A percentile compares a stretch with the other conserved stretches of the same genome.
phyloP scores from a whole-genome alignment of 2,888 invertebrate genomes.

The Drosophila emarginata region DNA sequence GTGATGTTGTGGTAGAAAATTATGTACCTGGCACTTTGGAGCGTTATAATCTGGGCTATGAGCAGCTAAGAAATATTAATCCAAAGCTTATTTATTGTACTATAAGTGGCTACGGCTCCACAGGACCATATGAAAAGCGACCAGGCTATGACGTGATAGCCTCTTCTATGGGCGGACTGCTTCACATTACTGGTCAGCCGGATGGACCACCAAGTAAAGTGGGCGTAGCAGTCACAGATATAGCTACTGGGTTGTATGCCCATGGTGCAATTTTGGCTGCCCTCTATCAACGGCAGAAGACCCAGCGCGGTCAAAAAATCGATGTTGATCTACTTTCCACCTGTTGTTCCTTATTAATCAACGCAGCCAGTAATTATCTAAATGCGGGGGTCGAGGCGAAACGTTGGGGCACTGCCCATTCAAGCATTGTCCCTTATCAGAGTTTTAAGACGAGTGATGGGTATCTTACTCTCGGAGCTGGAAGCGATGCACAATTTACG shows the following conservation, averaged over 20 bases:
- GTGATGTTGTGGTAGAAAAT: constrained; percentile 96
- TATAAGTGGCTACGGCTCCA: constrained; percentile 94
- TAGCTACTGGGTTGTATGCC: constrained; percentile 97
- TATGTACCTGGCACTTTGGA: constrained; percentile 95
- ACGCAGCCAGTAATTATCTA: constrained; percentile 94
- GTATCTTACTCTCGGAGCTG: constrained; percentile 93
- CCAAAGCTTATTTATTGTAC: constrained; percentile 96
- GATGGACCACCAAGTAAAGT: constrained; percentile 94
- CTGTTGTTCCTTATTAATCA: constrained; percentile 93
- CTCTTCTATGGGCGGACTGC: constrained; percentile 94
- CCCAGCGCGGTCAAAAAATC: constrained; percentile 94
- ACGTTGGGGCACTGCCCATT: constrained; percentile 96
- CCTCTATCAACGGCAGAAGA: constrained; percentile 88
- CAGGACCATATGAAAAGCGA: constrained; percentile 92
- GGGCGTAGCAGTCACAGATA: constrained; percentile 96
- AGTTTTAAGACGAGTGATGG: constrained; percentile 92
- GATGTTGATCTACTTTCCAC: constrained; percentile 97
- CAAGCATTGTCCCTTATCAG: constrained; percentile 97
- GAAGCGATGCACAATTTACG: constrained; percentile 91
- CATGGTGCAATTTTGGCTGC: constrained; percentile 97
- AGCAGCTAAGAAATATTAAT: constrained; percentile 86
- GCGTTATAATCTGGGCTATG: constrained; percentile 90
- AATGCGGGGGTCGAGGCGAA: constrained; percentile 91
- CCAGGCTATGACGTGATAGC: constrained; percentile 99
- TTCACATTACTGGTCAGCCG: constrained; percentile 94